Percentiles rank a stretch among this genome's conserved stretches.
These are phyloP conservation scores for Musca domestica DNA, from an alignment of 1,140 invertebrate genomes.

Conservation along the genomic window DNA sequence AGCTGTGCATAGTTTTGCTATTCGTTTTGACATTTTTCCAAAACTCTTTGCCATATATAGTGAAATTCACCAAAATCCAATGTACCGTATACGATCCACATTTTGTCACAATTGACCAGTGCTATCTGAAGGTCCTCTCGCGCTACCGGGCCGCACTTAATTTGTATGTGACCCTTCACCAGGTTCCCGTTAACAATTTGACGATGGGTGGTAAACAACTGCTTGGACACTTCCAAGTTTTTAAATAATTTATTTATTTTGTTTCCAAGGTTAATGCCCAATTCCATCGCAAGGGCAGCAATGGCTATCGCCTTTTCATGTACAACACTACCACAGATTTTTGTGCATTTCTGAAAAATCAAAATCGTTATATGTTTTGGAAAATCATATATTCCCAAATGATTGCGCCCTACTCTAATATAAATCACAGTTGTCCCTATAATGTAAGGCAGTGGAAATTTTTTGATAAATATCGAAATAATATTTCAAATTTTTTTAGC, in stretches of 20 bases:
- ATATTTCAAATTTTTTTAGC: background rate
- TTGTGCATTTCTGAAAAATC: background rate
- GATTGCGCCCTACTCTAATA: too few relatives aligned
- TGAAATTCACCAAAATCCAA: constrained; percentile 26
- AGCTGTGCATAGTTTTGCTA: too few relatives aligned
- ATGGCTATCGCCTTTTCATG: background rate
- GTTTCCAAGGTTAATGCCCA: background rate
- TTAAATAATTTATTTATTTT: background rate
- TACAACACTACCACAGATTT: background rate
- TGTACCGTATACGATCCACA: constrained; percentile 27
- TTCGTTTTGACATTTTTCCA: too few relatives aligned
- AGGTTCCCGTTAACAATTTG: constrained; percentile 26
- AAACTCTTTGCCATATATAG: too few relatives aligned
- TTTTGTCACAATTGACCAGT: constrained; percentile 26
- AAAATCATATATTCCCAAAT: background rate
- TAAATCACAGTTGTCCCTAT: background rate
- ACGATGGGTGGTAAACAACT: constrained; percentile 30
- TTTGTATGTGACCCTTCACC: constrained; percentile 22
- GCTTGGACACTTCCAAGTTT: too few relatives aligned
- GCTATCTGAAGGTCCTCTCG: constrained; percentile 29
- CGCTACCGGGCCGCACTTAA: constrained; percentile 15
- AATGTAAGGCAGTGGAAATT: too few relatives aligned
- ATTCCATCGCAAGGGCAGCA: background rate
- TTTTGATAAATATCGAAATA: too few relatives aligned
- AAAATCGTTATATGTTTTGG: background rate